Conservation (phyloP, 30 jellyfish, hydroid and myxozoan genomes). For the Nemopilema nomurai region DNA sequence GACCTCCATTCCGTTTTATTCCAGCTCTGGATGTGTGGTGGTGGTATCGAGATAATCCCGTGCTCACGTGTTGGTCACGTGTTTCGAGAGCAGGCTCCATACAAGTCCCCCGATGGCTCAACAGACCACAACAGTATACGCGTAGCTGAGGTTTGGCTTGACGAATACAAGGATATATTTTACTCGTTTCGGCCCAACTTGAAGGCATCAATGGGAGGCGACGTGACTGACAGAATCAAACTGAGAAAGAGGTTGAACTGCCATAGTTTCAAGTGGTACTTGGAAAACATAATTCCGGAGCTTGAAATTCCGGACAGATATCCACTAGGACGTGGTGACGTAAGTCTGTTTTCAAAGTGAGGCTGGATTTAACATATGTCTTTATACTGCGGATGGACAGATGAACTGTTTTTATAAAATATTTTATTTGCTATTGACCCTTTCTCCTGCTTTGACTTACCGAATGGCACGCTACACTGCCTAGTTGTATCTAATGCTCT, state of each 20-base stretch:
- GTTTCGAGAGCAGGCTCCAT: constrained; percentile 97
- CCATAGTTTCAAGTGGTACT: constrained; percentile 94
- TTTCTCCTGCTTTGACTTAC: too few species aligned
- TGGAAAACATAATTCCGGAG: constrained; percentile 92
- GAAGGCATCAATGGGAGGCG: constrained; percentile 94
- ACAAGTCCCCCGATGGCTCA: constrained; percentile 93
- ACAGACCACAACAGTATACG: constrained; percentile 96
- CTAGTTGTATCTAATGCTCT: too few species aligned
- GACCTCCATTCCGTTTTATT: neutral
- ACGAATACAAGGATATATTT: constrained; percentile 91
- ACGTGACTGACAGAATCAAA: constrained; percentile 75
- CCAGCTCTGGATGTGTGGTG: constrained; percentile 99
- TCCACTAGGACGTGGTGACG: constrained; percentile 97
- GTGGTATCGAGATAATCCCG: constrained; percentile 95
- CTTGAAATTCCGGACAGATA: constrained; percentile 91
- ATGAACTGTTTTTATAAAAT: too few species aligned
- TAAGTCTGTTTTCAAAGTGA: constrained; percentile 38
- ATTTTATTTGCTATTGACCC: too few species aligned
- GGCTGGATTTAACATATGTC: too few species aligned
- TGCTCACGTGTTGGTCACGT: constrained; percentile 99
- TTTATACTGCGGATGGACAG: too few species aligned
- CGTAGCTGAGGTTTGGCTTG: constrained; percentile 99
- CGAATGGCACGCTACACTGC: too few species aligned
- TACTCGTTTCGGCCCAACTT: constrained; percentile 94
- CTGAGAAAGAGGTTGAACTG: constrained; percentile 83